Base-by-base conservation (phyloP, 2,888 invertebrate genomes). In the Sussaba pulchella region DNA sequence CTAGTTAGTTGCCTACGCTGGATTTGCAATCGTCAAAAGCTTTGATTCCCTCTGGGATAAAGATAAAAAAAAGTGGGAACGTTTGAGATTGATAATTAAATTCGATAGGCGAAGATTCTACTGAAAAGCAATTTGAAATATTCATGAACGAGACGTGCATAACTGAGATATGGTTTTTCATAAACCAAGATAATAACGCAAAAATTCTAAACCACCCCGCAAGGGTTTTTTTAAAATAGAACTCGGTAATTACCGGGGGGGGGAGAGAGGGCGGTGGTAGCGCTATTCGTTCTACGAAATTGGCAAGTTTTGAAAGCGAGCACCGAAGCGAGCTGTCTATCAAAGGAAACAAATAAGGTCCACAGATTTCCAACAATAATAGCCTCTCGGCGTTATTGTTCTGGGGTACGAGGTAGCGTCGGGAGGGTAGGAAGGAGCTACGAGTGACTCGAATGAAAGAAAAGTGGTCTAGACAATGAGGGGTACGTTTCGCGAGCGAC, bases 311-410 rank as follows among this genome's bases (percentile, higher is more conserved):
- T 26, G 64, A 64, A 69, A 54, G 41, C 14, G 24, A 26, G 52
- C 41, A 52, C 63, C 41, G 12, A 59, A 74, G 59, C 26, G 17
- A 24, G 45, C 31, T n/a, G 36, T 67, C 74, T 39, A 57, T 57
- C 67, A 43, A 21, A 21, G 57, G 57, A 74, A 74, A 59, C 59
- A 59, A 59, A 74, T 74, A 50, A 67, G 47, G 61, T 52, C 63
- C 21, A 63, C 63, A 41, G 43, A 66, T 70, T 61, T 78, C 41
- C 73, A 73, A 63, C 73, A 66, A 71, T 77, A 77, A 71, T 71
- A 45, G 69, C 54, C 69, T 50, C 52, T 57, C 69, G 17, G 54
- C 54, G 39, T 73, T 69, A 78, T 64, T 78, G 47, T 78, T 78
- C 61, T 39, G 26, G 72, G 41, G 59, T 63, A 73, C 67, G 72